Base-by-base conservation (phyloP, 2,888 invertebrate genomes). In the Eupithecia inturbata region DNA sequence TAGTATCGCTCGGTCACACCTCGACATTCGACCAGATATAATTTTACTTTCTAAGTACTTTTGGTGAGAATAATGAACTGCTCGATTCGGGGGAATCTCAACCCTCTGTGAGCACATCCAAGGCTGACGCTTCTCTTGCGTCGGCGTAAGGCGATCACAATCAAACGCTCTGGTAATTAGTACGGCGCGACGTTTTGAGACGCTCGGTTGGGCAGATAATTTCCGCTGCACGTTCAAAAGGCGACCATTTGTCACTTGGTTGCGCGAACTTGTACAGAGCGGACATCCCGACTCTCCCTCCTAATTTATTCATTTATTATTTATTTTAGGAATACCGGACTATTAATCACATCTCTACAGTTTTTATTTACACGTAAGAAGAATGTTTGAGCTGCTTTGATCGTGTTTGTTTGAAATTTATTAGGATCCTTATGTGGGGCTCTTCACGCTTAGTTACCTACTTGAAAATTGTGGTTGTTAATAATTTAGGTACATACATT, bases 231-330 rank as follows among this genome's bases (percentile, higher is more conserved):
- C 89, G 90, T 90, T 94, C 94, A 93, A 94, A 94, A 92, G 93
- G 87, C 89, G 85, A 85, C 91, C 93, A 94, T 94, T 94, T 94
- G 94, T 94, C 94, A 94, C 92, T 93, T 88, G 88, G 88, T 88
- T 89, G 92, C 92, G 90, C 88, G 90, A 90, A 89, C 90, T 89
- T 88, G 85, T 85, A 86, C 84, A 85, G 82, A 88, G 89, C 92
- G 92, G 94, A 93, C 93, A 92, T 90, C 87, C 85, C 84, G 86
- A 86, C 85, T 80, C 90, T 83, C 87, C 88, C 90, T 89, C 89
- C 90, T 93, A 94, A 94, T 94, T 93, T 94, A 94, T 94, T 92
- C 88, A 89, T 91, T 92, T 93, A 93, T 92, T 94, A 94, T 94
- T 94, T 94, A 94, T 94, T 92, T 93, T 93, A 91, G 92, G 94